Base-by-base conservation (phyloP, 2,797 vertebrate genomes). In the Sebastes wilsoni region DNA sequence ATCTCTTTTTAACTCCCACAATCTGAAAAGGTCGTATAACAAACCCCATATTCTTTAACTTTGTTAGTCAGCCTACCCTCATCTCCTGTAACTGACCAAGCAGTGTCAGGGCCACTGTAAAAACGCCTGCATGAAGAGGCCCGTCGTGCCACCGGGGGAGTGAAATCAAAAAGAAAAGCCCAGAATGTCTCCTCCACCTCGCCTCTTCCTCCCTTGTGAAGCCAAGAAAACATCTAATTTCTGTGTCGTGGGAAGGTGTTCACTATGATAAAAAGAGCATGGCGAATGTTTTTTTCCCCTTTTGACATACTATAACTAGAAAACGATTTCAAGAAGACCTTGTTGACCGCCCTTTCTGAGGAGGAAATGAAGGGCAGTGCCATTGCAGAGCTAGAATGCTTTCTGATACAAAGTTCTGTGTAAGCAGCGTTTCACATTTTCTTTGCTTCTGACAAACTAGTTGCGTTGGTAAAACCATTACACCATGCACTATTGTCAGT, bases 121-220 rank as follows among this genome's bases (percentile, higher is more conserved):
- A 77, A 60, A 77, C 61, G 69, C 74, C 83, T 77, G 72, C 80
- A 79, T 60, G 23, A 28, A 42, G 79, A 85, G 72, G 25, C 84
- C 64, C 16, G 36, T 72, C 22, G 12, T 75, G 77, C 73, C 75
- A 36, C 71, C 10, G 76, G 80, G 77, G 86, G 84, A 89, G 83
- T 58, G 72, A 84, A 75, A 83, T 88, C 72, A 87, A 85, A 87
- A 93, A 78, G 56, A 18, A 79, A 68, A 87, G 69, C 66, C 46
- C 58, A 87, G 54, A 83, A 81, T 77, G 64, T 77, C 64, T 82
- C 66, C 67, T 52, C 38, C 61, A 77, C 42, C 61, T 84, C 32
- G 10, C 75, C 62, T 85, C 67, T 66, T 84, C 74, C 72, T 82
- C 61, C 52, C 30, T 60, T 66, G 36, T 23, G 49, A 77, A 83